Conservation (phyloP, 2,888 invertebrate species). For the Drosophila melanosoma region DNA sequence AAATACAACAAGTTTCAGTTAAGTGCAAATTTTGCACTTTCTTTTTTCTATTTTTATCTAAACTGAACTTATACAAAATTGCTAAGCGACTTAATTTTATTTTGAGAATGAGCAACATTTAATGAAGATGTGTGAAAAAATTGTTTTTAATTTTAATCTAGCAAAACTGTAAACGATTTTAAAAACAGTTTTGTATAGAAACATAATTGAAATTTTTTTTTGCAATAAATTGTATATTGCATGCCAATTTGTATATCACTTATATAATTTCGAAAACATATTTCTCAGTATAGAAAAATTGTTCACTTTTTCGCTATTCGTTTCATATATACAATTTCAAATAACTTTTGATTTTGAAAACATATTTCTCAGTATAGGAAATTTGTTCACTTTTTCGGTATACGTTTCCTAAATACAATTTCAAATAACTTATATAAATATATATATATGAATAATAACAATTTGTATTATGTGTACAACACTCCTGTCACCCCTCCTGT, state of each 20-base stretch:
- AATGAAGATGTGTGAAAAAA: not conserved
- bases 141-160: not conserved
- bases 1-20: not conserved
- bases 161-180: not conserved
- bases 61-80: conserved; percentile 17
- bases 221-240: not conserved
- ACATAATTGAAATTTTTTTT: not conserved
- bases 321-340: not conserved
- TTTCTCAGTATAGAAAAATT: not conserved
- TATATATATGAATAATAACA: not conserved
- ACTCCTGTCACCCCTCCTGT: no score
- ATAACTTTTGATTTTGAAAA: no score
- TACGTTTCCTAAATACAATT: not conserved
- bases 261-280: not conserved
- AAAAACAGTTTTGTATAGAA: no score
- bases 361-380: not conserved
- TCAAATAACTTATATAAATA: not conserved
- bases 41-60: conserved; percentile 20
- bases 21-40: conserved; percentile 1
- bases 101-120: not conserved
- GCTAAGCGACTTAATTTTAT: not conserved
- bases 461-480: no score
- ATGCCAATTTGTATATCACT: not conserved
- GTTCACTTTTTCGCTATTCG: accelerated
- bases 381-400: no score